phyloP scores from a whole-genome alignment of 2,888 invertebrate species.

The Mythimna vitellina region DNA sequence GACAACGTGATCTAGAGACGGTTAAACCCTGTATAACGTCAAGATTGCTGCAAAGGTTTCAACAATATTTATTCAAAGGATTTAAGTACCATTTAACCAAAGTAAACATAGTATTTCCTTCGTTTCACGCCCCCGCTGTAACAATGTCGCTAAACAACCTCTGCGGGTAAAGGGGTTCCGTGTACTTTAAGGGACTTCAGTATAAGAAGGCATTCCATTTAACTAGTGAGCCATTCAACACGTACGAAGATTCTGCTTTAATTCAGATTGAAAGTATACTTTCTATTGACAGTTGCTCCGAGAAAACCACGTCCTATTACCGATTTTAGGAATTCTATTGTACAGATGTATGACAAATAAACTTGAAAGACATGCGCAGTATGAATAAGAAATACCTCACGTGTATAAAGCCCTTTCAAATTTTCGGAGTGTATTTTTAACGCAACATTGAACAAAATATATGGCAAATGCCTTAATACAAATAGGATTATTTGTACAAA shows the following conservation, averaged over 20 bases:
- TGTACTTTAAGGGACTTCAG: conserved; percentile 22
- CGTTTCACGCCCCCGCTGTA: background rate
- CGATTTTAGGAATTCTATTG: conserved; percentile 63
- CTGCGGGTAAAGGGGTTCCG: conserved; percentile 35
- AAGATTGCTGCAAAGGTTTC: conserved; percentile 9
- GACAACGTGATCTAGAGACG: conserved; percentile 14
- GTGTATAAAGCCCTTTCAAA: conserved; percentile 55
- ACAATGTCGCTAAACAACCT: conserved; percentile 40
- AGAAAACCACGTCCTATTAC: conserved; percentile 70
- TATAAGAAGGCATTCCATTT: conserved; percentile 20
- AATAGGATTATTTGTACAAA: conserved; percentile 19
- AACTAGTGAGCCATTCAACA: conserved; percentile 20
- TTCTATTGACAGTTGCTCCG: background rate
- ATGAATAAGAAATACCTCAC: conserved; percentile 74
- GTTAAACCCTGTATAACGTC: conserved; percentile 13
- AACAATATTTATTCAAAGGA: conserved; percentile 9
- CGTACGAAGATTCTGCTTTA: conserved; percentile 10
- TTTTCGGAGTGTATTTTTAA: conserved; percentile 21
- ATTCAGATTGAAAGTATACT: conserved; percentile 10
- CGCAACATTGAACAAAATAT: conserved; percentile 10
- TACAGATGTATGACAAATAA: conserved; percentile 69
- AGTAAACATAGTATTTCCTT: background rate
- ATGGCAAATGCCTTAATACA: conserved; percentile 2
- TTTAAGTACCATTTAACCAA: conserved; percentile 5
- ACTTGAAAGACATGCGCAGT: conserved; percentile 83